These are phyloP conservation scores for Cydia fagiglandana DNA, from an alignment of 1,140 invertebrate genomes.

Conservation along the genomic window DNA sequence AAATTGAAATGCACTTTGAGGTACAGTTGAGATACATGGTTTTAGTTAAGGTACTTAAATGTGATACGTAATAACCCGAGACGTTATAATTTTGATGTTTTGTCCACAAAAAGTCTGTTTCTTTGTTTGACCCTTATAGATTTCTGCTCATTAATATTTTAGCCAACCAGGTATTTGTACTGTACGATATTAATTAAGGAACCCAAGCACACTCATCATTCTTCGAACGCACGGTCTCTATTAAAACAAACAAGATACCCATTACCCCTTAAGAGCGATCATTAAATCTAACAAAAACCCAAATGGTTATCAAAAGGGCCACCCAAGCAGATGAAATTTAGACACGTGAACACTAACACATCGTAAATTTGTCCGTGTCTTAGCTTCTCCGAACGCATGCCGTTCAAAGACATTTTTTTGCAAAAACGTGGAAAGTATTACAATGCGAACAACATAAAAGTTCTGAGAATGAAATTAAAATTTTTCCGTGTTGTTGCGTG, in stretches of 20 bases:
- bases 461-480: slow-evolving; percentile 72
- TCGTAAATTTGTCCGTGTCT: slow-evolving; percentile 61
- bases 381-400: slow-evolving; percentile 61
- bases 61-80: too few species aligned
- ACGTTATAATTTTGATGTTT: too few species aligned
- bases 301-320: slow-evolving; percentile 63
- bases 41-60: too few species aligned
- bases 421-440: slow-evolving; percentile 67
- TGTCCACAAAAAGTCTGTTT: too few species aligned
- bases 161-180: too few species aligned
- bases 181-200: not conserved
- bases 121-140: too few species aligned
- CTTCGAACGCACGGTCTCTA: slow-evolving; percentile 34
- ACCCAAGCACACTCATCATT: not conserved
- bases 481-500: slow-evolving; percentile 68
- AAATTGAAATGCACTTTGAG: too few species aligned
- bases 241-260: slow-evolving; percentile 47
- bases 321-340: slow-evolving; percentile 66
- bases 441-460: slow-evolving; percentile 61
- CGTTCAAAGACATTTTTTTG: slow-evolving; percentile 69
- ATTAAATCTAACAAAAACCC: slow-evolving; percentile 65
- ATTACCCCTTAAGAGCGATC: slow-evolving; percentile 52
- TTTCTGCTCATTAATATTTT: too few species aligned
- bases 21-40: too few species aligned
- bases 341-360: slow-evolving; percentile 66